These are phyloP conservation scores for Pomacea canaliculata DNA, from an alignment of 2,888 invertebrate genomes.

Conservation along the genomic window DNA sequence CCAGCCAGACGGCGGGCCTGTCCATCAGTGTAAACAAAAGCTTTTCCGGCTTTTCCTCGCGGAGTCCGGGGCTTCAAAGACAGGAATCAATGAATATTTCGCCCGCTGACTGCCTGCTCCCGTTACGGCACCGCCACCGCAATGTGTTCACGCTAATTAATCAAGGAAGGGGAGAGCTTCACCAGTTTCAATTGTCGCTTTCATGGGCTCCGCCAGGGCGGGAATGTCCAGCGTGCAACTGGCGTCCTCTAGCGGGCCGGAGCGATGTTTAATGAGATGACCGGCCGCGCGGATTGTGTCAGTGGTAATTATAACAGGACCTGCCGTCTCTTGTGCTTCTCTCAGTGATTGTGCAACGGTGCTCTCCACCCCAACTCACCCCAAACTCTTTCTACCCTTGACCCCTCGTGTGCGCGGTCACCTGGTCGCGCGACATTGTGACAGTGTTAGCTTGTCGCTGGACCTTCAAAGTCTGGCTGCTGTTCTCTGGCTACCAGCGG, in stretches of 20 bases:
- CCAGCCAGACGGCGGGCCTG: neutral
- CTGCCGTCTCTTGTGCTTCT: too few relatives aligned
- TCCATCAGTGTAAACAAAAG: constrained; percentile 6
- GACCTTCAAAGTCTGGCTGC: too few relatives aligned
- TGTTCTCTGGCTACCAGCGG: too few relatives aligned
- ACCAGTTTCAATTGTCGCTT: constrained; percentile 21
- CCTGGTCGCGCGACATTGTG: too few relatives aligned
- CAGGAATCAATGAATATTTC: neutral
- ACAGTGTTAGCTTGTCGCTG: too few relatives aligned
- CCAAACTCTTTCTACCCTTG: too few relatives aligned
- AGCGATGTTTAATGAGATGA: neutral
- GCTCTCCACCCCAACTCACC: too few relatives aligned
- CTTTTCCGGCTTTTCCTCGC: neutral
- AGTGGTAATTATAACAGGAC: too few relatives aligned
- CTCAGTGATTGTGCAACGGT: neutral
- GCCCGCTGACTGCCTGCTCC: neutral
- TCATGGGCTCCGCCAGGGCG: constrained; percentile 3
- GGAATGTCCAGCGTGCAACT: neutral
- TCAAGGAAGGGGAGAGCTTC: constrained; percentile 1
- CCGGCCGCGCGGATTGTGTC: neutral
- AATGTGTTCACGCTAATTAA: constrained; percentile 24
- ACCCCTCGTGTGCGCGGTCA: too few relatives aligned
- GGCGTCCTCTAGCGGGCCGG: neutral
- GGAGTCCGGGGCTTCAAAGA: neutral
- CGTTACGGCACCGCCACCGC: neutral